These are phyloP conservation scores for Anniella stebbinsi DNA, from an alignment of 2,797 vertebrate genomes.

Conservation along the genomic window DNA sequence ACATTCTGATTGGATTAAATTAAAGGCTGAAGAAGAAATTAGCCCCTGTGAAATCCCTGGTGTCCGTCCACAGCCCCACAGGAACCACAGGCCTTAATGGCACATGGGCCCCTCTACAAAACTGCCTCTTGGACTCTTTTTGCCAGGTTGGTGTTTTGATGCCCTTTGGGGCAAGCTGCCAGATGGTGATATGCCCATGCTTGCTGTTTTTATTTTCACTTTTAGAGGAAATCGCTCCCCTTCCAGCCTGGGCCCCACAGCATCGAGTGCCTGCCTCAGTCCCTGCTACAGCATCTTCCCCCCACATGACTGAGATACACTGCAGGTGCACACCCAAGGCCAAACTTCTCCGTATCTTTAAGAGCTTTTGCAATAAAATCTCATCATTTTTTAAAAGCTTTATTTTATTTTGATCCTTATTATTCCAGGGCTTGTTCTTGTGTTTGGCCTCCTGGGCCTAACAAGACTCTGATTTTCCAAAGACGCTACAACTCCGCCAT, in stretches of 20 bases:
- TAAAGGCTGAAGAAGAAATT: neutral
- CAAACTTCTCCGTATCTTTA: constrained; percentile 72
- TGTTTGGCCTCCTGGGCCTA: constrained; percentile 65
- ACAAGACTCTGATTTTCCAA: constrained; percentile 62
- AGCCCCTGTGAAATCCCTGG: neutral
- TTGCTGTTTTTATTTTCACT: neutral
- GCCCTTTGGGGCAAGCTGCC: neutral
- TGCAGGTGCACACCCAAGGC: constrained; percentile 36
- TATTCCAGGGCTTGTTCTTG: constrained; percentile 13
- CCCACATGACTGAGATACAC: constrained; percentile 3
- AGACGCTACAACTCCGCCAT: constrained; percentile 63
- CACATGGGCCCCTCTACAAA: neutral
- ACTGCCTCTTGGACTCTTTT: neutral
- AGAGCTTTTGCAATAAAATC: constrained; percentile 71
- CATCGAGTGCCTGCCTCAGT: constrained; percentile 24
- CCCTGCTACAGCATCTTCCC: constrained; percentile 3
- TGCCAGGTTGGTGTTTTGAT: neutral
- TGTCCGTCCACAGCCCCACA: neutral
- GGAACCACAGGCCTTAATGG: neutral
- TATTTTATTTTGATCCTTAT: constrained; percentile 33
- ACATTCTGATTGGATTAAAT: neutral
- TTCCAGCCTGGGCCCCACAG: neutral
- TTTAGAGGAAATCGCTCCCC: neutral
- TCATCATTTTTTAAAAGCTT: constrained; percentile 46
- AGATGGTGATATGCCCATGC: neutral